Base-by-base conservation (phyloP, 2,797 vertebrate genomes). In the Arrhamphus sclerolepis region DNA sequence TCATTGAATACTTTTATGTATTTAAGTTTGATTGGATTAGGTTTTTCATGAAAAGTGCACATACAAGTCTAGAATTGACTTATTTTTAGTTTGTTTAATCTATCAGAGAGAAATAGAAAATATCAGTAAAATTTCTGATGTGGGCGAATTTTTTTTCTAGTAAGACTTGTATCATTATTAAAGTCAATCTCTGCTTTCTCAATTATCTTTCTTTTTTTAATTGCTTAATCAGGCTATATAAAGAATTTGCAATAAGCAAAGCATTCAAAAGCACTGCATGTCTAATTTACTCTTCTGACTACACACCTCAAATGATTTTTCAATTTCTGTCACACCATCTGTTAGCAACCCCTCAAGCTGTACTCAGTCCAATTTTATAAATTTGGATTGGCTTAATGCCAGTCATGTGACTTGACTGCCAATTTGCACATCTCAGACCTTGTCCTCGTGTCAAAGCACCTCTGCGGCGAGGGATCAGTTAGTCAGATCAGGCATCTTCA, bases 381-480 rank as follows among this genome's bases (percentile, higher is more conserved):
- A 46, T 54, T 53, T 61, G 68, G 39, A 78, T 72, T 82, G 77
- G 77, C 62, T 47, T 20, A 11, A 3, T 46, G 67, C 66, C 65
- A 62, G 53, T 66, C 81, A 86, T 41, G 77, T 86, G 82, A 81
- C 76, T 63, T 7, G 55, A 77, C 75, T 82, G 55, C 78, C 62
- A 85, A 77, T 82, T 84, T 71, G 62, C 75, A 77, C 69, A 69
- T 83, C 61, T 66, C 66, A 56, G 66, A 43, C 44, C 26, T 57
- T 4, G 26, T 44, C 55, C 46, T 4, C 66, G 70, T 80, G 69
- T 53, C 70, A 8, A 39, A 64, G 60, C 73, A 62, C 69, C 67
- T 83, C 75, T 70, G 84, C 17, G 46, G 72, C 52, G n/a, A 71
- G 89, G 87, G 88, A 89, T 87, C 82, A 87, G 83, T 87, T 90